Percentiles rank a stretch among this genome's conserved stretches.
Conservation (phyloP, 2,113 vertebrate species). For the Eptesicus fuscus region DNA sequence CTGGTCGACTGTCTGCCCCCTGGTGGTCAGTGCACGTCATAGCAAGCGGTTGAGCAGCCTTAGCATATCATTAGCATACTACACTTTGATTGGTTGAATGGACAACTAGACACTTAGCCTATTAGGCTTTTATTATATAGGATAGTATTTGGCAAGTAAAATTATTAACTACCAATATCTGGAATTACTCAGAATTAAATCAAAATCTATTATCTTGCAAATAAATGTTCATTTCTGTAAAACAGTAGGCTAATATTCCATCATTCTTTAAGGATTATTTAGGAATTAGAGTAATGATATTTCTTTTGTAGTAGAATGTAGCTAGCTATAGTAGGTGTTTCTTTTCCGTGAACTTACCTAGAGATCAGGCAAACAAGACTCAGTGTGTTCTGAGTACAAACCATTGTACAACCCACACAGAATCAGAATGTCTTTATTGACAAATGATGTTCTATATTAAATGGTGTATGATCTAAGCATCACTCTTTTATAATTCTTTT, state of each 20-base stretch:
- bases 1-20: no score
- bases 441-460: conserved; percentile 8
- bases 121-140: no score
- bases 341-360: conserved; percentile 5
- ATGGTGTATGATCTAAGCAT: not conserved
- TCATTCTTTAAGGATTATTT: conserved; percentile 18
- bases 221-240: conserved; percentile 13
- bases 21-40: no score
- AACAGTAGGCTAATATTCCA: not conserved
- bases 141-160: not conserved
- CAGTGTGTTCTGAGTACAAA: not conserved
- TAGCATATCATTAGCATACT: no score
- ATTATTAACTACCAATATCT: not conserved
- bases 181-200: conserved; percentile 2
- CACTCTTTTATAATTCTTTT: not conserved
- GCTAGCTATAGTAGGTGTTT: not conserved
- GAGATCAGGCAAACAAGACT: not conserved
- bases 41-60: no score
- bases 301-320: not conserved
- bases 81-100: no score
- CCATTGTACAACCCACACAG: not conserved
- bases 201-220: not conserved
- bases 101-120: no score
- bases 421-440: not conserved
- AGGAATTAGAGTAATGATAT: conserved; percentile 25